These are phyloP conservation scores for Dimorphilus gyrociliatus DNA, from an alignment of 2,888 invertebrate genomes.

Conservation along the genomic window DNA sequence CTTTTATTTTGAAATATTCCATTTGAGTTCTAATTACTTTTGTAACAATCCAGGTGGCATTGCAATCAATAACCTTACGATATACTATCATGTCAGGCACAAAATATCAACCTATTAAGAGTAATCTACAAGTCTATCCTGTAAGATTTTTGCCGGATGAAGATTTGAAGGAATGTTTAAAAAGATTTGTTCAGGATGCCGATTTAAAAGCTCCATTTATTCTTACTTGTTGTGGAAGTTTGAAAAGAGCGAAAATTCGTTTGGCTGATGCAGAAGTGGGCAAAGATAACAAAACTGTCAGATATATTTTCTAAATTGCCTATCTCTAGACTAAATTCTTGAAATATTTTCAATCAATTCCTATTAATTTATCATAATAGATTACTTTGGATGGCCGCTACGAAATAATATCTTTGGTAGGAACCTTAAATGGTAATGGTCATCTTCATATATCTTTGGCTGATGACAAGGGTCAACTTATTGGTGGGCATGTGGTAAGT, in stretches of 20 bases:
- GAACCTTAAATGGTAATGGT: slow-evolving; percentile 32
- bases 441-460: slow-evolving; percentile 37
- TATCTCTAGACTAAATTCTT: slow-evolving; percentile 1
- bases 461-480: slow-evolving; percentile 27
- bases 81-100: no score
- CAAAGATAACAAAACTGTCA: neutral
- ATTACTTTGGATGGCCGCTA: slow-evolving; percentile 21
- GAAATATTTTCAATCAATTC: neutral
- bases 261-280: slow-evolving; percentile 29
- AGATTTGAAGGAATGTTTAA: slow-evolving; percentile 19
- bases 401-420: slow-evolving; percentile 38
- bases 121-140: no score
- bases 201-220: slow-evolving; percentile 32
- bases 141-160: slow-evolving; percentile 24
- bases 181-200: slow-evolving; percentile 15
- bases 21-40: no score
- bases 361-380: slow-evolving; percentile 14
- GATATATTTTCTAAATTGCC: slow-evolving; percentile 1
- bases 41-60: no score
- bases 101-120: no score
- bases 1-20: no score
- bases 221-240: slow-evolving; percentile 37
- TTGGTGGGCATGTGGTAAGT: slow-evolving; percentile 37
- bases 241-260: slow-evolving; percentile 30
- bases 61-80: no score